Base-by-base conservation (phyloP, 2,113 vertebrate genomes). In the Heterocephalus glaber region DNA sequence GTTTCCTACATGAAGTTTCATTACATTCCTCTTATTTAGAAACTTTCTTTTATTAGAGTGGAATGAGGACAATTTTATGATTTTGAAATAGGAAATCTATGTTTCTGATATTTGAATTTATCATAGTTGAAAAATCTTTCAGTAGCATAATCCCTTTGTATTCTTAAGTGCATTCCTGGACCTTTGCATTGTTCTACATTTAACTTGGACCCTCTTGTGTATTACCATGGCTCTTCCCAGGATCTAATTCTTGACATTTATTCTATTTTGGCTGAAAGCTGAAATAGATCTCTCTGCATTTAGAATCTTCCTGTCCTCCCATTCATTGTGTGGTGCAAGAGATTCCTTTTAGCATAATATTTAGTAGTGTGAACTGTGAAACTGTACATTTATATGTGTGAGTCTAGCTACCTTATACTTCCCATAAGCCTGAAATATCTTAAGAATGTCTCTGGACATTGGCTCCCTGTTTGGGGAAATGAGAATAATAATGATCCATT, bases 1-100 rank as follows among this genome's bases (percentile, higher is more conserved):
- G 26, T 56, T 90, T 52, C 38, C 68, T 54, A 26, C 65, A 66
- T 28, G 58, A 85, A 83, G 7, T 38, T 0, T 85, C 22, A 33
- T 82, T 80, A 44, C 52, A 76, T 94, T 14, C n/a, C 9, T 91
- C 5, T 35, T 88, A 81, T 56, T 81, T 85, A 92, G n/a, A 90
- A 92, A 33, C 1, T 26, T 81, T 12, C 38, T 89, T 93, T 41
- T 47, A 76, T 3, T 74, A 77, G 47, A 24, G 35, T 90, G 52
- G 20, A 17, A 85, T 26, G 81, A 76, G 26, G 11, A 58, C 17
- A 70, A 94, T 49, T 65, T 61, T 35, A 14, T 70, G 61, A 20
- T 89, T 61, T 66, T 24, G 38, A 89, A 92, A 90, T 24, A 83
- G 38, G 52, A 60, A 80, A 77, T 30, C 19, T 63, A 3, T 58